A percentile compares a stretch with the other conserved stretches of the same genome.
phyloP scores from a whole-genome alignment of 2,888 invertebrate species.

The Chrysina gloriosa region DNA sequence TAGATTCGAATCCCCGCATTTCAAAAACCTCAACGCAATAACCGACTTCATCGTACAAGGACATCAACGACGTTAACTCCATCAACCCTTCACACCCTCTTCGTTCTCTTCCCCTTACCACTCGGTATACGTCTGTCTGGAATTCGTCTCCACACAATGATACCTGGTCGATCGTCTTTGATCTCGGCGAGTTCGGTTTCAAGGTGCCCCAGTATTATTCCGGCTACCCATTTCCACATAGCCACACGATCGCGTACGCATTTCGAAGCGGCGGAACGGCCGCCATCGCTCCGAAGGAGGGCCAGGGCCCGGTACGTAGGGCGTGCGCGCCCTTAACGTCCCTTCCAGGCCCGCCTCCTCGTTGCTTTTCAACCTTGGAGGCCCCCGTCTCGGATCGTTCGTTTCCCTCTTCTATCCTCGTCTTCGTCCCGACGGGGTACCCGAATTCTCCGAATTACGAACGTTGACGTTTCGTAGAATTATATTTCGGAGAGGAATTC shows the following conservation, averaged over 20 bases:
- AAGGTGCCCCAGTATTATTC: conserved; percentile 34
- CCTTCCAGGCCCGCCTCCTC: conserved; percentile 26
- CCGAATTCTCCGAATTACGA: conserved; percentile 19
- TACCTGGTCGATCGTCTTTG: conserved; percentile 13
- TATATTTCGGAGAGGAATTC: conserved; percentile 30
- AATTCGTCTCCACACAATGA: not conserved
- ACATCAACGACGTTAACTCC: no score
- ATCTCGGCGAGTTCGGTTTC: conserved; percentile 18
- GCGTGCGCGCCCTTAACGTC: conserved; percentile 28
- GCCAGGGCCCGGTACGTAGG: conserved; percentile 17
- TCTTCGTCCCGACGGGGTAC: not conserved
- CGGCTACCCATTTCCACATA: not conserved
- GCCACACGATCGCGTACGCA: not conserved
- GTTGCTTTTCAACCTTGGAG: not conserved
- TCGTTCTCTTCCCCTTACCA: not conserved
- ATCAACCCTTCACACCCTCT: conserved; percentile 12
- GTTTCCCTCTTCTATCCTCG: not conserved
- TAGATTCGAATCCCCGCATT: no score
- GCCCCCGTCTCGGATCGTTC: not conserved
- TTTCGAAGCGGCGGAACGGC: not conserved
- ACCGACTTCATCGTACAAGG: no score
- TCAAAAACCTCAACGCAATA: no score
- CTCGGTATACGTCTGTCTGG: not conserved
- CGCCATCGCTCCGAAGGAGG: conserved; percentile 24
- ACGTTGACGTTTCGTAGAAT: conserved; percentile 7